Conservation (phyloP, 2,888 invertebrate genomes). For the Chaitophorus viminalis region DNA sequence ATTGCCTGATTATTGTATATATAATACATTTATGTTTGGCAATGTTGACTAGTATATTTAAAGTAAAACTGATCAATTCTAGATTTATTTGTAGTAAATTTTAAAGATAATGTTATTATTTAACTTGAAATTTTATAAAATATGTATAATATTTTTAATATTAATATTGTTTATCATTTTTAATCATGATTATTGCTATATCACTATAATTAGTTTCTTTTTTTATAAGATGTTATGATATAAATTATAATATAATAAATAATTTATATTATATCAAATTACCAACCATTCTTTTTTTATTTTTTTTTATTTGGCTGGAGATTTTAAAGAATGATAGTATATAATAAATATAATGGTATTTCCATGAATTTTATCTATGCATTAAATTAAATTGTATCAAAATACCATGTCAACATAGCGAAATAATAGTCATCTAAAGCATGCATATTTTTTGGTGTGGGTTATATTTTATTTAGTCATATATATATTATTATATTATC, state of each 20-base stretch:
- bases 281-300: no score
- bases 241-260: no score
- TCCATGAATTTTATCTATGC: background rate
- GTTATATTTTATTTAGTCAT: conserved; percentile 22
- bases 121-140: no score
- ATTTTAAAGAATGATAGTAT: background rate
- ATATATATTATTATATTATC: background rate
- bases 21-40: conserved; percentile 38
- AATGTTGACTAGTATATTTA: conserved; percentile 36
- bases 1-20: conserved; percentile 24
- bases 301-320: background rate
- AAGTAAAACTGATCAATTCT: background rate
- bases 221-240: no score
- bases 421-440: conserved; percentile 41
- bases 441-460: conserved; percentile 37
- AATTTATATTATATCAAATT: background rate
- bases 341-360: background rate
- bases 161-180: background rate
- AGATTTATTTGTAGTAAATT: no score
- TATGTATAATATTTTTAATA: no score
- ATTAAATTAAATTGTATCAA: background rate
- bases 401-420: conserved; percentile 44
- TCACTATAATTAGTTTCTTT: no score
- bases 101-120: no score
- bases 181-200: background rate